These are phyloP conservation scores for Enteromius mattozi DNA, from an alignment of 2,797 vertebrate species.

Conservation along the genomic window DNA sequence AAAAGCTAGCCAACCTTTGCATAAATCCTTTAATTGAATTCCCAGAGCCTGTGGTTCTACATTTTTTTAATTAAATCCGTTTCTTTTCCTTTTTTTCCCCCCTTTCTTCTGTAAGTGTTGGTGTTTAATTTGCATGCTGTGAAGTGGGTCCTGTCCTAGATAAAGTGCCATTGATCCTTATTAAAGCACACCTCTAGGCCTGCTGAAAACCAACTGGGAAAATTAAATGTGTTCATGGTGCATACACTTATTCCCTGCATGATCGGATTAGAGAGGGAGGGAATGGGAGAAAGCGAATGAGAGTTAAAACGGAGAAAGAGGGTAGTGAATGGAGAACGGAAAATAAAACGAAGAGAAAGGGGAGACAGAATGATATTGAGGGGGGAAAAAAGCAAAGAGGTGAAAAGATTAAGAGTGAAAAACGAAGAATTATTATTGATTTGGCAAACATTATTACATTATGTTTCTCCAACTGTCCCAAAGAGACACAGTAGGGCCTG, in stretches of 20 bases:
- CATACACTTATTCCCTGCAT: slow-evolving; percentile 95
- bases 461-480: slow-evolving; percentile 77
- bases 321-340: not conserved
- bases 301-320: slow-evolving; percentile 48
- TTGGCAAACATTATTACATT: slow-evolving; percentile 81
- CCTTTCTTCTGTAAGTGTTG: slow-evolving; percentile 84
- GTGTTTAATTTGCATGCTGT: slow-evolving; percentile 99
- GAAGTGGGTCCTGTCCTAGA: slow-evolving; percentile 92
- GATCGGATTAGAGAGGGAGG: slow-evolving; percentile 90
- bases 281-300: slow-evolving; percentile 57
- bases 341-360: slow-evolving; percentile 38
- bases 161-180: slow-evolving; percentile 92
- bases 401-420: slow-evolving; percentile 62
- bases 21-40: slow-evolving; percentile 99
- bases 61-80: slow-evolving; percentile 99
- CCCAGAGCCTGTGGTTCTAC: slow-evolving; percentile 99
- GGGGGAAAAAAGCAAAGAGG: slow-evolving; percentile 53
- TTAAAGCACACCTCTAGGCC: slow-evolving; percentile 93
- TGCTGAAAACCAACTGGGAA: slow-evolving; percentile 98
- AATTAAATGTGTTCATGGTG: slow-evolving; percentile 99
- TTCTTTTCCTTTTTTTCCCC: slow-evolving; percentile 88
- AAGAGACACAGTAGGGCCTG: slow-evolving; percentile 69
- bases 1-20: slow-evolving; percentile 99
- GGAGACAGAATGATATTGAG: slow-evolving; percentile 38
- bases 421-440: slow-evolving; percentile 79